Percentiles rank a stretch among this genome's conserved stretches.
phyloP scores from a whole-genome alignment of 1,140 invertebrate species.

The Galleria mellonella region DNA sequence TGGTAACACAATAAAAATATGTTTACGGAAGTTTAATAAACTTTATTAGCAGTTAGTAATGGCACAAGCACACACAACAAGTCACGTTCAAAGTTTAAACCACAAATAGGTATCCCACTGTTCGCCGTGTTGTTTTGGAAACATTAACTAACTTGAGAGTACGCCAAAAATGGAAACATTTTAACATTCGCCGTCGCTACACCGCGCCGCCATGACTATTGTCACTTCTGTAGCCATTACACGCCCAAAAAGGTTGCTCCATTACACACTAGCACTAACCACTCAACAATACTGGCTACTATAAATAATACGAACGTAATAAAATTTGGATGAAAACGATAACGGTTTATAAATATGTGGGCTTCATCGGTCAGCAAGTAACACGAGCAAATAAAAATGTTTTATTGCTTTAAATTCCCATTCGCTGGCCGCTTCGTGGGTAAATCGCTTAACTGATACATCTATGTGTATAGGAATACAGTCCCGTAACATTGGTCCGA shows the following conservation, averaged over 20 bases:
- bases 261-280: background rate
- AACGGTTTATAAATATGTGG: constrained; percentile 18
- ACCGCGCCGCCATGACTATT: constrained; percentile 31
- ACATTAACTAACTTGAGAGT: constrained; percentile 67
- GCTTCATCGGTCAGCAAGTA: constrained; percentile 17
- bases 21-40: constrained; percentile 1
- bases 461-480: constrained; percentile 13
- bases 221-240: constrained; percentile 47
- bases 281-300: background rate
- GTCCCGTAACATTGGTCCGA: constrained; percentile 51
- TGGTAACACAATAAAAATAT: constrained; percentile 3
- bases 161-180: constrained; percentile 66
- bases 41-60: constrained; percentile 22
- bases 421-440: constrained; percentile 14
- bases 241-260: constrained; percentile 36
- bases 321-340: constrained; percentile 22
- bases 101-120: constrained; percentile 48
- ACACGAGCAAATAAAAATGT: constrained; percentile 27
- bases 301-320: constrained; percentile 4
- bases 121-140: constrained; percentile 59
- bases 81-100: constrained; percentile 34
- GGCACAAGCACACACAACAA: constrained; percentile 18
- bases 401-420: constrained; percentile 25
- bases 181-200: constrained; percentile 34
- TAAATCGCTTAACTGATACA: constrained; percentile 11